Percentiles rank a stretch among this genome's conserved stretches.
Conservation (phyloP, 2,797 vertebrate genomes). For the Geotrypetes seraphini region DNA sequence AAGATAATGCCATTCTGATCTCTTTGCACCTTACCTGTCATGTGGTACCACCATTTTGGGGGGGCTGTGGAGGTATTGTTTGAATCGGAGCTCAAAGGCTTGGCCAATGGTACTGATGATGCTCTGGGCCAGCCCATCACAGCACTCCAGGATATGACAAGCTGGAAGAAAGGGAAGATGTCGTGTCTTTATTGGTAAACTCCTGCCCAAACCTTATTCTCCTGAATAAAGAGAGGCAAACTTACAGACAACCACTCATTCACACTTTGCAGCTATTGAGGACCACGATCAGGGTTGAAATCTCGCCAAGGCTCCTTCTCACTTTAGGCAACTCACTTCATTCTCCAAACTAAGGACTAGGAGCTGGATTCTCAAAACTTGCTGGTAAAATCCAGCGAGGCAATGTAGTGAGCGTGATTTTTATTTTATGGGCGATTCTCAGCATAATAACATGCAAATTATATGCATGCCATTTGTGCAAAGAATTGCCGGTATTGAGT, state of each 20-base stretch:
- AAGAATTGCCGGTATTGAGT: no score
- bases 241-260: neutral
- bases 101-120: constrained; percentile 95
- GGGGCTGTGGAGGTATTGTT: constrained; percentile 90
- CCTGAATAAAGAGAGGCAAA: neutral
- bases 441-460: no score
- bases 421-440: no score
- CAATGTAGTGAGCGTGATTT: no score
- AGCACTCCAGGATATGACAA: constrained; percentile 93
- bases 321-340: no score
- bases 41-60: constrained; percentile 65
- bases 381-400: no score
- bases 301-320: fast-evolving
- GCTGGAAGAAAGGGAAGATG: constrained; percentile 42
- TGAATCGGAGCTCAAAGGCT: constrained; percentile 95
- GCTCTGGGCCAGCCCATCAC: constrained; percentile 82
- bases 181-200: no score
- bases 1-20: neutral
- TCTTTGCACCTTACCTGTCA: constrained; percentile 63
- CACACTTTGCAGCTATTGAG: no score
- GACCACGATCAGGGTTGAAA: fast-evolving
- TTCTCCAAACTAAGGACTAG: no score
- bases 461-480: no score
- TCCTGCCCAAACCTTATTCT: neutral
- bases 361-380: no score